Percentiles rank a stretch among this genome's conserved stretches.
Evolutionary conservation across 2,888 invertebrate genomes (phyloP).

Genomic region (Ptychoptera contaminata): DNA sequence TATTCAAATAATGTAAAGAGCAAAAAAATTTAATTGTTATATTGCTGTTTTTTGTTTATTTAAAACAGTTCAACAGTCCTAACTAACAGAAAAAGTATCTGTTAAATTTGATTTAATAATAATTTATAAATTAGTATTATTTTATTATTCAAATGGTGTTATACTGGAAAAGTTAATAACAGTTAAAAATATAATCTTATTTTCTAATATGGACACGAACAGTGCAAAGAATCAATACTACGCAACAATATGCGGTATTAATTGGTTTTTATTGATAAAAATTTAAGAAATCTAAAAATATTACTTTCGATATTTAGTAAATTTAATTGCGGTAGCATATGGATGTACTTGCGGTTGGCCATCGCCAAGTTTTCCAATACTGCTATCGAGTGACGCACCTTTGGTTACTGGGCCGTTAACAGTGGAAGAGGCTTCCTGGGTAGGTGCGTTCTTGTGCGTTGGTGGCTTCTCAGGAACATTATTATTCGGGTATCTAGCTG

Average conservation of each 20-base stretch:
- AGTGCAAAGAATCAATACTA: slow-evolving; percentile 20
- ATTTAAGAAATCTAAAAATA: not conserved
- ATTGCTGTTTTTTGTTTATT: too few relatives aligned
- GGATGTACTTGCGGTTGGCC: slow-evolving; percentile 7
- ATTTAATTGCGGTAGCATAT: not conserved
- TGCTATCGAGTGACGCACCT: slow-evolving; percentile 5
- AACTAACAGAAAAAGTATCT: too few relatives aligned
- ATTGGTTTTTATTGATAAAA: not conserved
- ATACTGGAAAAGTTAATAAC: not conserved
- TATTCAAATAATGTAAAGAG: too few relatives aligned
- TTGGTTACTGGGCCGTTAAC: slow-evolving; percentile 4
- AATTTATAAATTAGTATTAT: too few relatives aligned
- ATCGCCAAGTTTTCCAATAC: slow-evolving; percentile 4
- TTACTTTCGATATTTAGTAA: not conserved
- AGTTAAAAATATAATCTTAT: not conserved
- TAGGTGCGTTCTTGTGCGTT: slow-evolving; percentile 4
- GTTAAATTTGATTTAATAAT: too few relatives aligned
- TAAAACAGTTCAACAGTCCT: too few relatives aligned
- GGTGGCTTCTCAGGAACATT: slow-evolving; percentile 7
- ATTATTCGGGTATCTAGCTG: slow-evolving; percentile 5
- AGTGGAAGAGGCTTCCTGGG: slow-evolving; percentile 5
- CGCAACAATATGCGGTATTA: slow-evolving; percentile 24
- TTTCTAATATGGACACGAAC: slow-evolving; percentile 10
- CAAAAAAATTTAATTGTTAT: too few relatives aligned
- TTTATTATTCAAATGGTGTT: not conserved